Conservation (phyloP, 2,888 invertebrate genomes). For the Andrena hattorfiana region DNA sequence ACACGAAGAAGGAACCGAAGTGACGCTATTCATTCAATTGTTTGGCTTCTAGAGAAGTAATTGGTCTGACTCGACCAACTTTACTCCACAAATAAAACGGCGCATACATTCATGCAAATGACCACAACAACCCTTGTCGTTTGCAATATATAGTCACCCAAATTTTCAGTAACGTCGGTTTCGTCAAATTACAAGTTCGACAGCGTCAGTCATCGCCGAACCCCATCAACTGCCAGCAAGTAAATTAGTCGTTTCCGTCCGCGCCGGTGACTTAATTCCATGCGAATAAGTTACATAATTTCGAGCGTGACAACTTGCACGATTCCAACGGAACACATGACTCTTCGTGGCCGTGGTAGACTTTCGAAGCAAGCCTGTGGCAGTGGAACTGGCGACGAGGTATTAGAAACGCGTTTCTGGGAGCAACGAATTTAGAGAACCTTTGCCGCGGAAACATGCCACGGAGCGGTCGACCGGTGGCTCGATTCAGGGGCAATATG, state of each 20-base stretch:
- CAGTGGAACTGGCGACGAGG: not conserved
- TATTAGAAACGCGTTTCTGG: slow-evolving; percentile 29
- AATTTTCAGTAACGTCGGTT: not conserved
- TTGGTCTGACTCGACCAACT: no score
- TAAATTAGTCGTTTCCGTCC: slow-evolving; percentile 10
- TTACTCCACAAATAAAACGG: not conserved
- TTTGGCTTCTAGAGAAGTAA: no score
- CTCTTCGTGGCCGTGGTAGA: not conserved
- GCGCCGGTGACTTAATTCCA: slow-evolving; percentile 3
- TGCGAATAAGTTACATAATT: slow-evolving; percentile 2
- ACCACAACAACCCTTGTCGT: not conserved
- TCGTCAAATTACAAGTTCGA: not conserved
- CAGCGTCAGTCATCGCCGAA: not conserved
- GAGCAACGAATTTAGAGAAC: slow-evolving; percentile 32
- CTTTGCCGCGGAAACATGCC: slow-evolving; percentile 10
- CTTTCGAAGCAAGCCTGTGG: not conserved
- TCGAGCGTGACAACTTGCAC: not conserved
- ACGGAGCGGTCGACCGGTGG: not conserved
- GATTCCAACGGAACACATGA: not conserved
- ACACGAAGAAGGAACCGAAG: no score
- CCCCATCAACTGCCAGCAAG: not conserved
- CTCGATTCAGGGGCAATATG: not conserved
- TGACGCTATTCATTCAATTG: no score
- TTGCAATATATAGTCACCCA: not conserved
- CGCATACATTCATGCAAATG: not conserved